Base-by-base conservation (phyloP, 2,113 vertebrate genomes). In the Talpa occidentalis region DNA sequence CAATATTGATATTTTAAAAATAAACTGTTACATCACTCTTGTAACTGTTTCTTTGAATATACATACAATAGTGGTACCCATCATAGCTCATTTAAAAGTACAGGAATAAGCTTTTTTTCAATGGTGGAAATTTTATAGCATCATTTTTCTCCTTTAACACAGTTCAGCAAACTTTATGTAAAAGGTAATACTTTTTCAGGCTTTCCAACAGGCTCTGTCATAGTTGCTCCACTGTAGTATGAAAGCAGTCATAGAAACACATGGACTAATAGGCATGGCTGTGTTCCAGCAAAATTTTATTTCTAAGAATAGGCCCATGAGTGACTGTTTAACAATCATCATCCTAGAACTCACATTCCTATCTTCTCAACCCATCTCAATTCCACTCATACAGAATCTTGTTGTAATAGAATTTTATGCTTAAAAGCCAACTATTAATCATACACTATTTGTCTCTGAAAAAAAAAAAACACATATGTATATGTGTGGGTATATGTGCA, bases 381-480 rank as follows among this genome's bases (percentile, higher is more conserved):
- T 67, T 60, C 81, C 56, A 49, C 14, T 52, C 67, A 69, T 35
- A 66, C 2, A 54, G 32, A 92, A 85, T 84, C 88, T 82, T 73
- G 73, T 66, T 14, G 60, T 85, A 54, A 91, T 15, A 69, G 16
- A 88, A 67, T 80, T 80, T 80, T n/a, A 73, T 40, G 77, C 26
- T 91, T 88, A 72, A 93, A 84, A 66, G 22, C 72, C 44, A 84
- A 59, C 77, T 88, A 14, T 80, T 44, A 82, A 77, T 52, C 84
- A 78, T 81, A 22, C 2, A 52, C 16, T 19, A n/a, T 62, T 37
- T 30, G 69, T 79, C 16, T 89, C n/a, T 67, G 82, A 94, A 90
- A 84, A 32, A 90, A 84, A 32, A 79, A 79, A 88, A 81, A 72
- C 11, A 42, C 2, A 6, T 12, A 9, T 62, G 17, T 26, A 40